Percentiles rank a stretch among this genome's conserved stretches.
These are phyloP conservation scores for Drosophila pseudoananassae DNA, from an alignment of 1,140 invertebrate genomes.

Conservation along the genomic window DNA sequence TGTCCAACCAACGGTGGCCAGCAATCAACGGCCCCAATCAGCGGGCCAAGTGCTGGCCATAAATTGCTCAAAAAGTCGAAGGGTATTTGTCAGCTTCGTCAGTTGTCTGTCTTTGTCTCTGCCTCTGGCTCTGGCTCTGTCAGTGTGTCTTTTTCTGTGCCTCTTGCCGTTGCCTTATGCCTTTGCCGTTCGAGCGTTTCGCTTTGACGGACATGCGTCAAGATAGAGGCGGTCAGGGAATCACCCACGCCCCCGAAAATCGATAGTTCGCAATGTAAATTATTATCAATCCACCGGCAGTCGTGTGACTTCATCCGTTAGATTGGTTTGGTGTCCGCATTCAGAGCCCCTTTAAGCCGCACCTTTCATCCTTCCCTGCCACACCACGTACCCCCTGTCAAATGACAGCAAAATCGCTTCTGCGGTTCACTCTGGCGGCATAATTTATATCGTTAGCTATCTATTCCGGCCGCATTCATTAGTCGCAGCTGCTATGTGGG, in stretches of 20 bases:
- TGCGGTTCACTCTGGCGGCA: slow-evolving; percentile 44
- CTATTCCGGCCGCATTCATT: slow-evolving; percentile 48
- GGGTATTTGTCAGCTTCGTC: slow-evolving; percentile 76
- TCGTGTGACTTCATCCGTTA: slow-evolving; percentile 69
- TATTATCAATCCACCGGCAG: slow-evolving; percentile 53
- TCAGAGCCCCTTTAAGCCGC: slow-evolving; percentile 4
- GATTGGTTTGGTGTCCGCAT: slow-evolving; percentile 42
- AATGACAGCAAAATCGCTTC: slow-evolving; percentile 47
- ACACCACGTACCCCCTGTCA: not conserved
- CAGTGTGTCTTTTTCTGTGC: slow-evolving; percentile 15
- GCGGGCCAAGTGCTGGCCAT: slow-evolving; percentile 70
- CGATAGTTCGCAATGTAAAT: slow-evolving; percentile 79
- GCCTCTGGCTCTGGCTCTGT: slow-evolving; percentile 33
- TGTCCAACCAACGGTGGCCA: slow-evolving; percentile 40
- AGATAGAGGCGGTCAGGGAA: slow-evolving; percentile 45
- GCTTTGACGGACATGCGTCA: slow-evolving; percentile 78
- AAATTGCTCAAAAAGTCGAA: slow-evolving; percentile 78
- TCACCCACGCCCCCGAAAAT: slow-evolving; percentile 56
- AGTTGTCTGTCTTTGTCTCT: slow-evolving; percentile 44
- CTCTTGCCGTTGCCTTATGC: slow-evolving; percentile 18
- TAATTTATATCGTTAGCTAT: slow-evolving; percentile 70
- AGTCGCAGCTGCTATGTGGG: slow-evolving; percentile 35
- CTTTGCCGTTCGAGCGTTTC: slow-evolving; percentile 34
- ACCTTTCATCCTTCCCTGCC: not conserved
- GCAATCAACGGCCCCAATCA: slow-evolving; percentile 75